These are phyloP conservation scores for Carcharodon carcharias DNA, from an alignment of 2,797 vertebrate genomes.

Conservation along the genomic window DNA sequence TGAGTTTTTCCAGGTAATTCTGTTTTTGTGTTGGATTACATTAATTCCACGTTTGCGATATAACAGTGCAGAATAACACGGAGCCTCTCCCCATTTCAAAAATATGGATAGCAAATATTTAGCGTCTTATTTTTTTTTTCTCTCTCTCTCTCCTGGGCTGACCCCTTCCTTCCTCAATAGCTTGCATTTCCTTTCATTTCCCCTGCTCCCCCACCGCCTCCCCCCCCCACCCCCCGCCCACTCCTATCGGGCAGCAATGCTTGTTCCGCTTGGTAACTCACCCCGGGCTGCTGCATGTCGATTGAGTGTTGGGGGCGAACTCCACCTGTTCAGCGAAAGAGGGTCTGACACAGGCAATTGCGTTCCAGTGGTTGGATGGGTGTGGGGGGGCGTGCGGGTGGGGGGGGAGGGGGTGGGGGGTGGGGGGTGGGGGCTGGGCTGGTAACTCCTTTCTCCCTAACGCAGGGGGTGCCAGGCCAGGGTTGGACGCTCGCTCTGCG, in stretches of 20 bases:
- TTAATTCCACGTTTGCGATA: background rate
- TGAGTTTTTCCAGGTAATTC: no score
- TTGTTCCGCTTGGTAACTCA: constrained; percentile 40
- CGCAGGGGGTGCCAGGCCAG: background rate
- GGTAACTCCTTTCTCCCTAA: background rate
- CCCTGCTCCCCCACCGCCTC: no score
- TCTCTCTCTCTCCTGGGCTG: no score
- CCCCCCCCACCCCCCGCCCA: no score
- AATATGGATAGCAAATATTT: background rate
- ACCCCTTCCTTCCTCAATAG: background rate
- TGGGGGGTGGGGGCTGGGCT: background rate
- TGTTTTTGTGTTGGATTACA: background rate
- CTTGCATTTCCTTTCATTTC: constrained; percentile 29
- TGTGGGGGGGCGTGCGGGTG: no score
- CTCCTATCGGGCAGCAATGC: constrained; percentile 40
- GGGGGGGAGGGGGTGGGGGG: no score
- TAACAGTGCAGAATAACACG: background rate
- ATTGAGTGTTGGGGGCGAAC: background rate
- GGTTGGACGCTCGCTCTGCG: background rate
- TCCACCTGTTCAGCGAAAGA: background rate
- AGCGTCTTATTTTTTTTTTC: background rate
- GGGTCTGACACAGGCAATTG: background rate
- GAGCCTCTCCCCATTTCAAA: background rate
- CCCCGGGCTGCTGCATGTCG: background rate
- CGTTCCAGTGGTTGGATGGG: background rate